Base-by-base conservation (phyloP, 1,140 invertebrate species). In the Hydropsyche tenuis region DNA sequence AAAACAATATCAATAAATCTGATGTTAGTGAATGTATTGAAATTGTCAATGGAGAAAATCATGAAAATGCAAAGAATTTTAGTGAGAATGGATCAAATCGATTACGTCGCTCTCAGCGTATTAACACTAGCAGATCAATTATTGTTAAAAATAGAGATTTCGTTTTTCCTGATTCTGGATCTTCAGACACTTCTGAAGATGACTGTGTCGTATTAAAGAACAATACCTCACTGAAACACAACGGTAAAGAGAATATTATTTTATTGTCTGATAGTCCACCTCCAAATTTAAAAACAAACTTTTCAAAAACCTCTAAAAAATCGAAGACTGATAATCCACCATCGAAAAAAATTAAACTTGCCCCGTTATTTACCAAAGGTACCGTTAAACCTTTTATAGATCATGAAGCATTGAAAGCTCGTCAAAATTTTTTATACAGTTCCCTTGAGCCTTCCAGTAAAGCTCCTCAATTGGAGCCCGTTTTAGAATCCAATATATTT, bases 371-470 rank as follows among this genome's bases (percentile, higher is more conserved):
- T 81, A 72, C 84, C 2, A 82, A 82, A 60, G 79, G 79, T 43
- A 3, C 82, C 16, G 78, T 85, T 11, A 90, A 89, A 82, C 82
- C 84, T 37, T 83, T 85, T 77, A 76, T 85, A 2, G 85, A 87
- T 85, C 81, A 81, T 20, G 81, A 77, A 48, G 79, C 81, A 18
- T 68, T 87, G 45, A 85, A 86, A 78, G 89, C 89, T n/a, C 87
- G 86, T 77, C 84, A 86, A 73, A 85, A 85, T 43, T 90, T 90
- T 80, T 79, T 90, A 2, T 81, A 86, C 16, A 89, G 88, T 73
- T 88, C 87, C 1, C 88, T 88, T 1, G 86, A 87, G 51, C 83
- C 85, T 74, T 80, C 89, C 42, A 85, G 85, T 37, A 80, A 80
- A 46, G 82, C 85, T 73, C 85, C 65, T 81, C 23, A 65, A 63